These are phyloP conservation scores for Cassiopea andromeda DNA, from an alignment of 30 jellyfish, hydroid and myxozoan species.

Conservation along the genomic window DNA sequence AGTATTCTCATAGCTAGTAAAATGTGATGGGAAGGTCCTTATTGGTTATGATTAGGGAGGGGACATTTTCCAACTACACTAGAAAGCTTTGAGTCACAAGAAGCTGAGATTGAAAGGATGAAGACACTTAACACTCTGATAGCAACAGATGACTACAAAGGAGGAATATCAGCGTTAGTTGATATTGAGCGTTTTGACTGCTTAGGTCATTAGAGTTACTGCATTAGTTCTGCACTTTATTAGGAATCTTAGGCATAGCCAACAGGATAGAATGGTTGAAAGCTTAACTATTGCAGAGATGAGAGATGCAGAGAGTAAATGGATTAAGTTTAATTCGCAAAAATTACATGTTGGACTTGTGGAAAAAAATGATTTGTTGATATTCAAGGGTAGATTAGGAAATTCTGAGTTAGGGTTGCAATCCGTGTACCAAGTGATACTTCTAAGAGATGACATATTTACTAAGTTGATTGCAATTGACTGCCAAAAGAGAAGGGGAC, in stretches of 20 bases:
- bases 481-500: constrained; percentile 42
- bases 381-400: constrained; percentile 39
- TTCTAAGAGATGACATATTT: constrained; percentile 25
- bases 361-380: too few relatives aligned
- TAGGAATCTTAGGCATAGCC: constrained; percentile 8
- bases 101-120: constrained; percentile 21
- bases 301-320: too few relatives aligned
- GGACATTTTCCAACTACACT: constrained; percentile 34
- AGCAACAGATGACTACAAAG: background rate
- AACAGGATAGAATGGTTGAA: background rate
- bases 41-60: constrained; percentile 36
- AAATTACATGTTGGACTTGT: constrained; percentile 2
- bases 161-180: background rate
- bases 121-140: constrained; percentile 11
- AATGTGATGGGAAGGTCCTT: constrained; percentile 60
- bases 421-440: constrained; percentile 18
- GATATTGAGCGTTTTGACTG: constrained; percentile 30
- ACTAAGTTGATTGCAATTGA: background rate
- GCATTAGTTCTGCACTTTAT: constrained; percentile 25
- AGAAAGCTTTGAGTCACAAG: constrained; percentile 2
- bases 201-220: constrained; percentile 22
- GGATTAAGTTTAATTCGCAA: background rate
- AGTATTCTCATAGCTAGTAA: background rate
- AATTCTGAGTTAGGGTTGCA: constrained; percentile 21
- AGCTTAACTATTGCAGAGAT: constrained; percentile 23